Base-by-base conservation (phyloP, 2,113 vertebrate species). In the Gadus chalcogrammus region DNA sequence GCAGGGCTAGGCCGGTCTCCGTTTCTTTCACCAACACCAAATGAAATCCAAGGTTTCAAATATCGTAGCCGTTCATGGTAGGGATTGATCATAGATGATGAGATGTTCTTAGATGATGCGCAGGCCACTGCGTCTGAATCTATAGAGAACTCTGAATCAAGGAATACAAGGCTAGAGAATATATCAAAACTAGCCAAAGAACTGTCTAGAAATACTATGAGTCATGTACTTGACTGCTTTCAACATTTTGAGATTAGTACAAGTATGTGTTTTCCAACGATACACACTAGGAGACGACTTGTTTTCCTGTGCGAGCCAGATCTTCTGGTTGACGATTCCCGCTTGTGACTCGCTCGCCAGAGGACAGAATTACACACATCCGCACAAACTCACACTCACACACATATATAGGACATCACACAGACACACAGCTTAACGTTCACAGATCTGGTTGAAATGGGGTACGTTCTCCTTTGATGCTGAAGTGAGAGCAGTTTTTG, bases 241-340 rank as follows among this genome's bases (percentile, higher is more conserved):
- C 84, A 88, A 88, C 73, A 12, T 73, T 85, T 88, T 80, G 83
- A 89, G 81, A 82, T 87, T 89, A 86, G 85, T 85, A 84, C 87
- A 84, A 78, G 80, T 78, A 84, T 64, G 60, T 85, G 87, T 87
- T 82, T 85, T 35, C 70, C 82, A 80, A 69, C 78, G 83, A 78
- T 79, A 83, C 82, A 76, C 80, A 75, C 85, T 85, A 75, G 79
- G 80, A 82, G 82, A 85, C 70, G 81, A 48, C 8, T 48, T 48
- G 77, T 71, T 84, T 84, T 65, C 76, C 78, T 70, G 68, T 53
- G 84, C 85, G 83, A 86, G 76, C 79, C 79, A 75, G 87, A 85
- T 82, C 15, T 72, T 80, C 85, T 56, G 75, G 71, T 79, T 71
- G 71, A 82, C 18, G 73, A 87, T 56, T 75, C 79, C 84, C 85